Conservation (phyloP, 2,888 invertebrate species). For the Microctonus aethiopoides region DNA sequence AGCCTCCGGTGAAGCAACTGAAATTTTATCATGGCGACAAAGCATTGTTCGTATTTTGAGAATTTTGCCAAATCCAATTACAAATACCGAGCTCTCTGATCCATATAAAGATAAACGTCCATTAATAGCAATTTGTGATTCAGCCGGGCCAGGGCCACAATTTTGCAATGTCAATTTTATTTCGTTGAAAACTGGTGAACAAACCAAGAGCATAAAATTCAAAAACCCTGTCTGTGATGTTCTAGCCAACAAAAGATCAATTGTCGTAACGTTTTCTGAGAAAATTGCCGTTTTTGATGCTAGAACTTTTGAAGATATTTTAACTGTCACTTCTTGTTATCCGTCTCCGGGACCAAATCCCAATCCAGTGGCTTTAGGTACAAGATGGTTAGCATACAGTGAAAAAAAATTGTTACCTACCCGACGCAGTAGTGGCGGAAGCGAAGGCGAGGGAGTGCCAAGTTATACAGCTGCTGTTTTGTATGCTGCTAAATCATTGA, state of each 20-base stretch:
- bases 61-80: conserved; percentile 84
- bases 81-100: conserved; percentile 72
- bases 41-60: conserved; percentile 86
- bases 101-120: conserved; percentile 84
- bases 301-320: conserved; percentile 84
- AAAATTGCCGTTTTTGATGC: conserved; percentile 93
- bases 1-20: conserved; percentile 92
- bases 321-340: conserved; percentile 90
- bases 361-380: conserved; percentile 89
- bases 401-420: conserved; percentile 85
- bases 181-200: conserved; percentile 84
- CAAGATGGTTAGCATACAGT: conserved; percentile 86
- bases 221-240: conserved; percentile 91
- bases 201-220: conserved; percentile 91
- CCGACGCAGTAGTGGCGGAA: conserved; percentile 84
- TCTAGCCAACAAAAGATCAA: conserved; percentile 86
- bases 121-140: conserved; percentile 90
- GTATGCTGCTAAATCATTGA: conserved; percentile 93
- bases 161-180: conserved; percentile 86
- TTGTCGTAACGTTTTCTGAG: conserved; percentile 90
- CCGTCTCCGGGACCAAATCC: conserved; percentile 83
- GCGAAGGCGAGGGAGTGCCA: conserved; percentile 86
- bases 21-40: conserved; percentile 94
- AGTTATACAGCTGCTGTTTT: conserved; percentile 93
- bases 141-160: conserved; percentile 80